A percentile compares a stretch with the other conserved stretches of the same genome.
Evolutionary conservation across 2,113 vertebrate genomes (phyloP).

Genomic region (Forbesichthys papilliferus): DNA sequence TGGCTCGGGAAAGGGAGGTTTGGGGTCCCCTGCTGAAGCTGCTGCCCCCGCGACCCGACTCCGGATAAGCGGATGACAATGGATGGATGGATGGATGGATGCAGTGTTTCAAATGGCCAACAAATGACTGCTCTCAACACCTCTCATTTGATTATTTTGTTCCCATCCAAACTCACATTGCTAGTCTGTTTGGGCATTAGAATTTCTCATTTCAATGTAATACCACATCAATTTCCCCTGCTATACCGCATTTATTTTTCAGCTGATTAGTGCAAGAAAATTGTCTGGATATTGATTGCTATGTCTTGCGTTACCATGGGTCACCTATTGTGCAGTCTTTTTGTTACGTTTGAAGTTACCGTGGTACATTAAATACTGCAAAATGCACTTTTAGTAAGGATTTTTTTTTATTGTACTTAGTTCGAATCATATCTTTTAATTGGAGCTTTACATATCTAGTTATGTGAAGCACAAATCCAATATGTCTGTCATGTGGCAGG

Average conservation of each 20-base stretch:
- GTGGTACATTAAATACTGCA: neutral
- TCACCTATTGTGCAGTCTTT: neutral
- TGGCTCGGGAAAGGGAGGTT: too few species aligned
- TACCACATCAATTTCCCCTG: constrained; percentile 7
- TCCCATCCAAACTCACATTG: constrained; percentile 3
- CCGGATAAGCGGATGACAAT: too few species aligned
- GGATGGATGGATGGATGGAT: too few species aligned
- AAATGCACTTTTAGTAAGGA: neutral
- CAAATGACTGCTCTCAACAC: constrained; percentile 11
- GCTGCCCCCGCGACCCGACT: too few species aligned
- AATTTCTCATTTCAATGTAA: neutral
- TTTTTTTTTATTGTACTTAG: neutral
- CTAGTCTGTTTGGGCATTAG: constrained; percentile 18
- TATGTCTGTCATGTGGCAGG: too few species aligned
- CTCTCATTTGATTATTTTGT: constrained; percentile 19
- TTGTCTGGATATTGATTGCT: constrained; percentile 27
- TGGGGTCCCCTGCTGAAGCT: too few species aligned
- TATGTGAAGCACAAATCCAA: too few species aligned
- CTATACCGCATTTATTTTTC: constrained; percentile 4
- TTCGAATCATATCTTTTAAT: too few species aligned
- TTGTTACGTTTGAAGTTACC: neutral
- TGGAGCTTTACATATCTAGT: too few species aligned
- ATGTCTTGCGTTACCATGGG: neutral
- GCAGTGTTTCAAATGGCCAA: neutral
- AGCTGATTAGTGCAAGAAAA: neutral